These are phyloP conservation scores for Zygothrica quintamaculata DNA, from an alignment of 2,888 invertebrate genomes.

Conservation along the genomic window DNA sequence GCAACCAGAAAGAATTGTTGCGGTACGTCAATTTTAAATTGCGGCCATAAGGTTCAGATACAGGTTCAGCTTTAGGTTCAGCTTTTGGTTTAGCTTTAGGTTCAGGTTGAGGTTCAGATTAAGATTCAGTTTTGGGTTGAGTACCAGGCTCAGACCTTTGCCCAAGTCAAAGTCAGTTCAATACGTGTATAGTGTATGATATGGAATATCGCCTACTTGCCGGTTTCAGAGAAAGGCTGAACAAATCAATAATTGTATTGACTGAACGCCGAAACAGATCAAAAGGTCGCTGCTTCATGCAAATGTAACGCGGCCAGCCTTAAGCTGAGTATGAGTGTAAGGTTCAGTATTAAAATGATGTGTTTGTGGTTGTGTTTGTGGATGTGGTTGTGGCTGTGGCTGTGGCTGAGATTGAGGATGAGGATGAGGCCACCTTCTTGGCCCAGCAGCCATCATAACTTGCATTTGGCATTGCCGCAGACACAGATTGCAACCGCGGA, in stretches of 20 bases:
- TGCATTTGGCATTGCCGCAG: conserved; percentile 16
- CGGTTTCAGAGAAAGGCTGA: conserved; percentile 46
- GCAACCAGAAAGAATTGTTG: conserved; percentile 50
- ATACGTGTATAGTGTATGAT: too few species aligned
- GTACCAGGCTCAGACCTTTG: conserved; percentile 46
- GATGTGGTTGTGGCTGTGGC: conserved; percentile 3
- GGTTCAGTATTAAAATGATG: too few species aligned
- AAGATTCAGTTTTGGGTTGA: conserved; percentile 16
- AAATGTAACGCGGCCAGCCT: conserved; percentile 50
- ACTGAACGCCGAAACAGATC: conserved; percentile 75
- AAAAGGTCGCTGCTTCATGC: conserved; percentile 77
- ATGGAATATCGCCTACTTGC: conserved; percentile 3
- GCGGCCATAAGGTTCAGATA: conserved; percentile 38
- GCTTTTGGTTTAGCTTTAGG: conserved; percentile 30
- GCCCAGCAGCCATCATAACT: conserved; percentile 47
- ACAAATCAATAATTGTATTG: conserved; percentile 79
- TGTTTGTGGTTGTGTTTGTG: background rate
- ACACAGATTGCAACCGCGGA: conserved; percentile 57
- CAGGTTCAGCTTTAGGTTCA: conserved; percentile 15
- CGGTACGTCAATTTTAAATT: conserved; percentile 69
- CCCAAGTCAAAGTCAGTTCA: conserved; percentile 35
- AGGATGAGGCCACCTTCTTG: conserved; percentile 15
- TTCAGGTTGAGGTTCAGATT: conserved; percentile 7
- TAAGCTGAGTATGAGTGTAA: too few species aligned
- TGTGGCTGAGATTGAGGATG: conserved; percentile 4